Evolutionary conservation across 2,797 vertebrate species (phyloP), one percentile per base, ranked within the genome.

Genomic region (Schizopygopsis malacanthus): DNA sequence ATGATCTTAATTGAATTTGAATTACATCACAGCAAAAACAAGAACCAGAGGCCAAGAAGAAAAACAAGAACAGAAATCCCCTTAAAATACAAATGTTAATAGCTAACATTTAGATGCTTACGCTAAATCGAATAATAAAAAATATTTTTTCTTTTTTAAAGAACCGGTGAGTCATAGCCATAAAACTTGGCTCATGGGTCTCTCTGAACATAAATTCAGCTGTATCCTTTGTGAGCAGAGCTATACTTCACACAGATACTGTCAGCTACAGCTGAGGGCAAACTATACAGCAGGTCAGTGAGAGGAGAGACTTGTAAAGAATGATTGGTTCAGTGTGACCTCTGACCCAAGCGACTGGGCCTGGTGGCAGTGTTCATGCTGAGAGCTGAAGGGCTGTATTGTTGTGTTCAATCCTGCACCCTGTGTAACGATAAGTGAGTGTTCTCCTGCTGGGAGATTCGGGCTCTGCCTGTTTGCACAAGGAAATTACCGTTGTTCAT

Each of bases 221-320:
- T 39, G 28, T 33, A 37, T 73, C 28, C 4, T 39, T 25, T 10
- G 61, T 76, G 65, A 73, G 43, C 61, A 79, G 3, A 54, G 65
- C 79, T 41, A 77, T 28, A 71, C 70, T 50, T 70, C 52, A 6
- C 10, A 4, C 25, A 79, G 47, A 71, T 67, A 75, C 85, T 88
- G 85, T 84, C 71, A 47, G 82, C 89, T 85, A 75, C 83, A 90
- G 75, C 73, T 70, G 70, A 79, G 76, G 90, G 89, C 89, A 87
- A 90, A 83, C 69, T 89, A 77, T 86, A 81, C 73, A 82, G 76
- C 47, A 43, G 78, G 41, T 78, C 86, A 59, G 47, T 67, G 78
- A 87, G 79, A 79, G 73, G 79, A 89, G 81, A 80, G 65, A 67
- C 65, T 67, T 37, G 16, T 20, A 67, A 67, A 67, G 47, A 78